Evolutionary conservation across 2,113 vertebrate genomes (phyloP).

Genomic region (Mobula hypostoma): DNA sequence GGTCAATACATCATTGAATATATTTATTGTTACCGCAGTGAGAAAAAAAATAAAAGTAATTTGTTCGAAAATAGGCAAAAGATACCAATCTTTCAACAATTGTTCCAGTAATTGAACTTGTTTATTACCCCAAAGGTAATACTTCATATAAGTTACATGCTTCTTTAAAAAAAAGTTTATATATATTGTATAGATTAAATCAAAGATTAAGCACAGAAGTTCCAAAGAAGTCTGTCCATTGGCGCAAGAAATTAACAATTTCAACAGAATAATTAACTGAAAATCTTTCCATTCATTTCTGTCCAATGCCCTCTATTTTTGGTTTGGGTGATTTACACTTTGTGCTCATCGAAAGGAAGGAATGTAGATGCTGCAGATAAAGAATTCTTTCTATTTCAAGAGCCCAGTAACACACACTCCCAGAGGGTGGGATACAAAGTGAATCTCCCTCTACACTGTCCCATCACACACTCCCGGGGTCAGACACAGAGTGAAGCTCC

Average conservation of each 20-base stretch:
- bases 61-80: slow-evolving; percentile 9
- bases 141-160: not conserved
- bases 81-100: not conserved
- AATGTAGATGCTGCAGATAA: not conserved
- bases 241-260: not conserved
- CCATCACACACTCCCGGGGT: not conserved
- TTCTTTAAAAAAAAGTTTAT: not conserved
- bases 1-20: not conserved
- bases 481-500: not conserved
- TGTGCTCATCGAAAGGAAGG: not conserved
- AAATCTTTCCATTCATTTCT: not conserved
- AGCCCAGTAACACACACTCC: not conserved
- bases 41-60: slow-evolving; percentile 1
- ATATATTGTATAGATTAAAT: not conserved
- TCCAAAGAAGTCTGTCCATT: not conserved
- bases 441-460: not conserved
- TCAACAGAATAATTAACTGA: not conserved
- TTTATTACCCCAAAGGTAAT: not conserved
- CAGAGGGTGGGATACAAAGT: not conserved
- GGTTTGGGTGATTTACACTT: not conserved
- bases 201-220: not conserved
- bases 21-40: not conserved
- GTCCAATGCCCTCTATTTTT: not conserved
- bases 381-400: not conserved
- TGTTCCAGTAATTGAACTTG: not conserved